phyloP scores from a whole-genome alignment of 2,888 invertebrate species.

The Andrena dorsata region DNA sequence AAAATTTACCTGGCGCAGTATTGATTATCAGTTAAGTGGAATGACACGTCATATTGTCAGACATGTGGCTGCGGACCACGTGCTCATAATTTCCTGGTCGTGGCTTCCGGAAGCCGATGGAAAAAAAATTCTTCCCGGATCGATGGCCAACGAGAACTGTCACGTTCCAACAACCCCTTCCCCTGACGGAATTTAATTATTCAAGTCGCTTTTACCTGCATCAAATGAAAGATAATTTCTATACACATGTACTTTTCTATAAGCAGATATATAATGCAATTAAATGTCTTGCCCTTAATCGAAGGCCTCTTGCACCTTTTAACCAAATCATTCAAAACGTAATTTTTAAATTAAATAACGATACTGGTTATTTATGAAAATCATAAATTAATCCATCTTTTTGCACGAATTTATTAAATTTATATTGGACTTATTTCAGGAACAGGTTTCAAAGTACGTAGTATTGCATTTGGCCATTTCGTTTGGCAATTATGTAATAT shows the following conservation, averaged over 20 bases:
- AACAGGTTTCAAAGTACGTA: not conserved
- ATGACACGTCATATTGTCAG: constrained; percentile 32
- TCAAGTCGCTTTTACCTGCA: too few species aligned
- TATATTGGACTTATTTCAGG: not conserved
- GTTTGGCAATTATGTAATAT: not conserved
- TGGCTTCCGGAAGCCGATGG: constrained; percentile 74
- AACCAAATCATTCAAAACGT: not conserved
- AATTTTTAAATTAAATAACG: constrained; percentile 2
- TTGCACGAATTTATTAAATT: not conserved
- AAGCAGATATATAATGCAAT: not conserved
- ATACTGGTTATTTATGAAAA: not conserved
- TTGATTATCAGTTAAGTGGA: constrained; percentile 28
- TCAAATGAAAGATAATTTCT: not conserved
- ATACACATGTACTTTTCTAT: not conserved
- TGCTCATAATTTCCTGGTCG: constrained; percentile 80
- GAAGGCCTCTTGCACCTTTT: not conserved
- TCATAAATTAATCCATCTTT: not conserved
- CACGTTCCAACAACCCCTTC: not conserved
- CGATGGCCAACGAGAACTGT: constrained; percentile 10
- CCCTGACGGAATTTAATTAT: not conserved
- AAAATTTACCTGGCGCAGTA: not conserved
- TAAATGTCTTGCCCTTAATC: not conserved
- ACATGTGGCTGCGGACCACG: constrained; percentile 40
- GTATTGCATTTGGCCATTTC: not conserved
- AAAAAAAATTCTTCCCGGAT: constrained; percentile 72